Conservation (phyloP, 2,888 invertebrate species). For the Agriopis aurantiaria region DNA sequence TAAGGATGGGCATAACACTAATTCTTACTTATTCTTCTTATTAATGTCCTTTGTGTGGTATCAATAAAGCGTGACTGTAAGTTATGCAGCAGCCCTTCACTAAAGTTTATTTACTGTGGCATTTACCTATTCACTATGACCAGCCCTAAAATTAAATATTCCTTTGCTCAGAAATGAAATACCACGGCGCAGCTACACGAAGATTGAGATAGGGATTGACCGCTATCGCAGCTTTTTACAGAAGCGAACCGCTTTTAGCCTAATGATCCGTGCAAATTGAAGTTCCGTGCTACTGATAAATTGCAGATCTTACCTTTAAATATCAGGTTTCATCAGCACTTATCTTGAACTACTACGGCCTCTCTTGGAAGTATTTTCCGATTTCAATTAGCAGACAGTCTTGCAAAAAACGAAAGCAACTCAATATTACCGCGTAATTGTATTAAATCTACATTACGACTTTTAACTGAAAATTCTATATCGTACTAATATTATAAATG, state of each 20-base stretch:
- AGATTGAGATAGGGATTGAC: slow-evolving; percentile 43
- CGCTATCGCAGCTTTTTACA: slow-evolving; percentile 39
- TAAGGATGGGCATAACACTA: no score
- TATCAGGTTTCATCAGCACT: slow-evolving; percentile 40
- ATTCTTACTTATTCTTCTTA: no score
- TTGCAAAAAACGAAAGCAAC: not conserved
- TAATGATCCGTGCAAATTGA: slow-evolving; percentile 47
- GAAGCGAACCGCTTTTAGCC: slow-evolving; percentile 41
- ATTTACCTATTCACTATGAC: not conserved
- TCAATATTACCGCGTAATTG: not conserved
- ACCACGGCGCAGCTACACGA: slow-evolving; percentile 17
- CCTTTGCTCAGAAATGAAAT: slow-evolving; percentile 19
- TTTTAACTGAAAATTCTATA: not conserved
- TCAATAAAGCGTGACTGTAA: not conserved
- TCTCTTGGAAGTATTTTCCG: slow-evolving; percentile 22
- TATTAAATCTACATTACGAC: not conserved
- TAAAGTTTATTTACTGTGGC: not conserved
- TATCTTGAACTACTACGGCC: slow-evolving; percentile 29
- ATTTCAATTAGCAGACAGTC: slow-evolving; percentile 5
- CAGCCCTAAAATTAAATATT: slow-evolving; percentile 11
- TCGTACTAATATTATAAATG: no score
- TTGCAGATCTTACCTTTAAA: slow-evolving; percentile 45
- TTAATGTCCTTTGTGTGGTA: no score
- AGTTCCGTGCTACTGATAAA: slow-evolving; percentile 44
- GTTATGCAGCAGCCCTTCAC: not conserved